These are phyloP conservation scores for Cosmia pyralina DNA, from an alignment of 2,888 invertebrate genomes.

Conservation along the genomic window DNA sequence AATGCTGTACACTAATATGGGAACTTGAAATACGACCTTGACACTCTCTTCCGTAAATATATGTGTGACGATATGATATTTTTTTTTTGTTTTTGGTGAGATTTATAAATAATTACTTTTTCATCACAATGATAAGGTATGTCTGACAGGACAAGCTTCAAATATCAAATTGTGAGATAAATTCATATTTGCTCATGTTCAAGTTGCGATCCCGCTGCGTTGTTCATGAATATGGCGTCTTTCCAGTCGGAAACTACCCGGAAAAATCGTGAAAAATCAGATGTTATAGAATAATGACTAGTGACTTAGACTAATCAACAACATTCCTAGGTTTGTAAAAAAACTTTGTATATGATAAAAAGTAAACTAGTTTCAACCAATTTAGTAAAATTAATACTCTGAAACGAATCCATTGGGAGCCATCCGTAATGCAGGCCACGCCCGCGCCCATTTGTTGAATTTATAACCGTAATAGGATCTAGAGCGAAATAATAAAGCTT, in stretches of 20 bases:
- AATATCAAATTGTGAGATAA: neutral
- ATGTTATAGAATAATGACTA: neutral
- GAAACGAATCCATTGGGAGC: constrained; percentile 56
- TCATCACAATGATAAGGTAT: neutral
- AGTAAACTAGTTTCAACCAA: constrained; percentile 21
- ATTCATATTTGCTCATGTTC: constrained; percentile 3
- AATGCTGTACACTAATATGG: constrained; percentile 65
- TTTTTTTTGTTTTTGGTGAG: neutral
- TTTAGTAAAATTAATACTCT: constrained; percentile 46
- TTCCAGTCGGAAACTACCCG: neutral
- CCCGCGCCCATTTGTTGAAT: constrained; percentile 52
- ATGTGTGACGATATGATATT: constrained; percentile 37
- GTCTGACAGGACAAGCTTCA: neutral
- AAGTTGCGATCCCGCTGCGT: neutral
- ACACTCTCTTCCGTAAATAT: constrained; percentile 58
- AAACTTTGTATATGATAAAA: neutral
- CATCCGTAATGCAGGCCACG: constrained; percentile 48
- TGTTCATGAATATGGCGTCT: neutral
- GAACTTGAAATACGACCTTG: constrained; percentile 66
- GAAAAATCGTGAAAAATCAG: neutral
- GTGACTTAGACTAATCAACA: neutral
- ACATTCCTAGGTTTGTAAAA: neutral
- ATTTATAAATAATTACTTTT: neutral
- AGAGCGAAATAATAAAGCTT: constrained; percentile 34
- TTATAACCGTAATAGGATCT: constrained; percentile 49